A percentile compares a stretch with the other conserved stretches of the same genome.
phyloP scores from a whole-genome alignment of 64 coral and sea anemone species.

The Anthopleura sola region DNA sequence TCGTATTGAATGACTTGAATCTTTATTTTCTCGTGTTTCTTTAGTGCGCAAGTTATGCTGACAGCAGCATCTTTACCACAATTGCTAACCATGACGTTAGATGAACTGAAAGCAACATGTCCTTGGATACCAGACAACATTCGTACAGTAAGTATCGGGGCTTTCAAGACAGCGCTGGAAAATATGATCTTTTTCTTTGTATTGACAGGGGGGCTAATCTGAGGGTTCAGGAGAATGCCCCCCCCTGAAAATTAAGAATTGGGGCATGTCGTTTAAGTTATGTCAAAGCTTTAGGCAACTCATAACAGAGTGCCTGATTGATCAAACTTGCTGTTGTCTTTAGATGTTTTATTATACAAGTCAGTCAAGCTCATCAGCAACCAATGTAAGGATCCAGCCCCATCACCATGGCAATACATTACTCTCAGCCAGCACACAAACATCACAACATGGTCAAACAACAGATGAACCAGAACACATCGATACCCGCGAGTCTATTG shows the following conservation, averaged over 20 bases:
- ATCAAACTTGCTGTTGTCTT: not conserved
- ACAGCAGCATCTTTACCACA: constrained; percentile 59
- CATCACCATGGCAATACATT: not conserved
- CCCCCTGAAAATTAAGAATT: no score
- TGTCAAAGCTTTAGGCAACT: no score
- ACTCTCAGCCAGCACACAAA: not conserved
- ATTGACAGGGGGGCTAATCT: no score
- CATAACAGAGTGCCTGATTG: no score
- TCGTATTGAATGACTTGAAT: no score
- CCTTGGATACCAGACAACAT: constrained; percentile 64
- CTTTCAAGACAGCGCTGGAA: no score
- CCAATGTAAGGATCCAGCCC: not conserved
- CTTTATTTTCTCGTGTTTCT: not conserved
- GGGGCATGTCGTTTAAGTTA: no score
- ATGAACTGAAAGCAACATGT: constrained; percentile 42
- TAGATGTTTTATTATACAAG: constrained; percentile 45
- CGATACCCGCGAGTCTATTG: not conserved
- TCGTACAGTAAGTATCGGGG: constrained; percentile 35
- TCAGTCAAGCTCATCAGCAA: constrained; percentile 30
- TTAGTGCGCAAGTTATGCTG: constrained; percentile 91
- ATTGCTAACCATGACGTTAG: constrained; percentile 58
- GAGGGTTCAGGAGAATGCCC: no score
- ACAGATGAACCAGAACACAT: not conserved
- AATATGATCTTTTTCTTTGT: no score
- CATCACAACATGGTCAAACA: not conserved